Evolutionary conservation across 2,888 invertebrate genomes (phyloP).

Genomic region (Octodonta nipae): DNA sequence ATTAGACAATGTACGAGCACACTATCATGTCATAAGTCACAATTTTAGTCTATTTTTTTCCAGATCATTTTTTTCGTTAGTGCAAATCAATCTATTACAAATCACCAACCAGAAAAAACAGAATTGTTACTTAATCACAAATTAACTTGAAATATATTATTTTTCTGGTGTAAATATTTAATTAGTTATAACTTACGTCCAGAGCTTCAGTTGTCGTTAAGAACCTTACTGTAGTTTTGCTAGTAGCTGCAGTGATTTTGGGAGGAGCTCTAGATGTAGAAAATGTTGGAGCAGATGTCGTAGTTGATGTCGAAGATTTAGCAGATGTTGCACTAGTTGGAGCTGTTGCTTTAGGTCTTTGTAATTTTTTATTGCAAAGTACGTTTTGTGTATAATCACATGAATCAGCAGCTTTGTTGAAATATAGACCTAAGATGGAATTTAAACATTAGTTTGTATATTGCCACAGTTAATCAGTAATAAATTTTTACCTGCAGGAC

Average conservation of each 20-base stretch:
- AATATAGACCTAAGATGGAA: slow-evolving; percentile 57
- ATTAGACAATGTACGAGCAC: too few relatives aligned
- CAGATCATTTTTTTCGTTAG: too few relatives aligned
- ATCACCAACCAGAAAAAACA: too few relatives aligned
- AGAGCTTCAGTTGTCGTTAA: slow-evolving; percentile 30
- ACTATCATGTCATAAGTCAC: too few relatives aligned
- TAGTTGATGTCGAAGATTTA: slow-evolving; percentile 38
- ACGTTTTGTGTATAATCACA: slow-evolving; percentile 87
- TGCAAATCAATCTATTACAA: too few relatives aligned
- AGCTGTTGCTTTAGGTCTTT: slow-evolving; percentile 35
- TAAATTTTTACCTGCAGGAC: slow-evolving; percentile 60
- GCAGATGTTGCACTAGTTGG: slow-evolving; percentile 37
- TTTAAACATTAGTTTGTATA: slow-evolving; percentile 5
- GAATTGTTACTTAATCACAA: too few relatives aligned
- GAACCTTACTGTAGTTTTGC: slow-evolving; percentile 24
- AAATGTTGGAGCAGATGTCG: slow-evolving; percentile 35
- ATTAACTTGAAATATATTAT: too few relatives aligned
- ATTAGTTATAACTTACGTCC: too few relatives aligned
- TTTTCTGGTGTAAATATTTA: too few relatives aligned
- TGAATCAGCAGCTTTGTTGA: slow-evolving; percentile 82
- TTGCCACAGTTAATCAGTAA: neutral
- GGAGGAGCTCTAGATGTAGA: slow-evolving; percentile 22
- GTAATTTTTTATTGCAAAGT: slow-evolving; percentile 54
- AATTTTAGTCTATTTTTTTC: too few relatives aligned
- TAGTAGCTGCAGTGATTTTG: slow-evolving; percentile 34